Base-by-base conservation (phyloP, 1,140 invertebrate species). In the Chironomus tepperi region DNA sequence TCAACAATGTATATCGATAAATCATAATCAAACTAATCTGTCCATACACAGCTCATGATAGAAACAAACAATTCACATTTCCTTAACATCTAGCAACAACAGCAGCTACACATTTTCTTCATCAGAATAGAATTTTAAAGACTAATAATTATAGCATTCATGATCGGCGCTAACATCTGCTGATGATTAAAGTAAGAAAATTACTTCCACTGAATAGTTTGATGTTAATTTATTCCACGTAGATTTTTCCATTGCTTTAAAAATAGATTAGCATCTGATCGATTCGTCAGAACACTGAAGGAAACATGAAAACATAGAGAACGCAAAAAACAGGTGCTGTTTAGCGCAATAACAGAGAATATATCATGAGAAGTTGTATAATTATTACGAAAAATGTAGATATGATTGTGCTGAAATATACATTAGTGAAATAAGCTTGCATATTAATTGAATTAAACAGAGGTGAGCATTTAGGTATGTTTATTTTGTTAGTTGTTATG, bases 211-310 rank as follows among this genome's bases (percentile, higher is more conserved):
- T 57, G 47, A 57, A 57, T 57, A 57, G 47, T 57, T 57, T 57
- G n/a, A 57, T 57, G 47, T 57, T 57, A 57, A 57, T 10, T 47
- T 47, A 47, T 47, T 15, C n/a, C 12, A 57, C 12, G n/a, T n/a
- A 57, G n/a, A 57, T 57, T 57, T n/a, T 57, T 57, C 12, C 12
- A 57, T n/a, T 57, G 12, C 12, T 57, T n/a, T 57, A 57, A 57
- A 57, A 57, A 57, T 57, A 57, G 47, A 57, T 57, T 57, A 57
- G 47, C 47, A 57, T 57, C 47, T 57, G 47, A 57, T 57, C 47
- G 12, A 57, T 57, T 57, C 47, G n/a, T 57, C n/a, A 57, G 47
- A 57, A 57, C n/a, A 15, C 47, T 34, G 24, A 34, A 34, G 24
- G 24, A 34, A 34, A 34, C 12, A n/a, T 57, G 47, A n/a, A n/a